These are phyloP conservation scores for Graphium colonna DNA, from an alignment of 2,888 invertebrate genomes.

Conservation along the genomic window DNA sequence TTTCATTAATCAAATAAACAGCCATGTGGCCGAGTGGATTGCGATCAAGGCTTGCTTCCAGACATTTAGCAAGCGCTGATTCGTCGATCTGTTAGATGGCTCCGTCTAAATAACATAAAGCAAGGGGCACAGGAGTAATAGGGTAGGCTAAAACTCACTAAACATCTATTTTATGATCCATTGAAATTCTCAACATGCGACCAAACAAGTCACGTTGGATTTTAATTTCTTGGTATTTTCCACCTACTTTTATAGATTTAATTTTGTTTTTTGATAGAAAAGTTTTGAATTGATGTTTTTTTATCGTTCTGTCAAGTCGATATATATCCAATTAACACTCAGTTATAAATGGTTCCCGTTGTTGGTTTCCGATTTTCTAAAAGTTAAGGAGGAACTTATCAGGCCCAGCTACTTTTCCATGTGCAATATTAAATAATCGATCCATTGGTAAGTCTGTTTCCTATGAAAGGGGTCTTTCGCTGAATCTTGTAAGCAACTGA, in stretches of 20 bases:
- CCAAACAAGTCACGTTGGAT: constrained; percentile 28
- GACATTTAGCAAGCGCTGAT: constrained; percentile 27
- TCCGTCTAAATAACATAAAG: constrained; percentile 37
- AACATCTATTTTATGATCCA: constrained; percentile 30
- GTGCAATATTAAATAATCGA: constrained; percentile 29
- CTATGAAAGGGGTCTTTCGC: no score
- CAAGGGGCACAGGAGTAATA: no score
- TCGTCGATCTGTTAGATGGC: constrained; percentile 36
- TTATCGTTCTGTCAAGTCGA: constrained; percentile 20
- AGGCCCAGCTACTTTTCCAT: constrained; percentile 28
- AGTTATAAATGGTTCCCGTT: constrained; percentile 17
- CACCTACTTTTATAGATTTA: constrained; percentile 18
- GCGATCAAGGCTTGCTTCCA: constrained; percentile 11
- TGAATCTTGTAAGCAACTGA: no score
- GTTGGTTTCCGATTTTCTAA: constrained; percentile 19
- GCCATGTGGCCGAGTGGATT: no score
- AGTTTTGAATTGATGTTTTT: constrained; percentile 10
- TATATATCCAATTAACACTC: constrained; percentile 18
- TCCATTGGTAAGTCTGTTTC: constrained; percentile 25
- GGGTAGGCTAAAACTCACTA: constrained; percentile 26
- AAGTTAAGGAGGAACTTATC: constrained; percentile 26
- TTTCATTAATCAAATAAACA: no score
- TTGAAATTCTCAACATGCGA: constrained; percentile 30
- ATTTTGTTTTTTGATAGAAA: no score
- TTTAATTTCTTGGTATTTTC: constrained; percentile 23